These are phyloP conservation scores for Pegea sp. DNA, from an alignment of 23 tunicate species.

Conservation along the genomic window DNA sequence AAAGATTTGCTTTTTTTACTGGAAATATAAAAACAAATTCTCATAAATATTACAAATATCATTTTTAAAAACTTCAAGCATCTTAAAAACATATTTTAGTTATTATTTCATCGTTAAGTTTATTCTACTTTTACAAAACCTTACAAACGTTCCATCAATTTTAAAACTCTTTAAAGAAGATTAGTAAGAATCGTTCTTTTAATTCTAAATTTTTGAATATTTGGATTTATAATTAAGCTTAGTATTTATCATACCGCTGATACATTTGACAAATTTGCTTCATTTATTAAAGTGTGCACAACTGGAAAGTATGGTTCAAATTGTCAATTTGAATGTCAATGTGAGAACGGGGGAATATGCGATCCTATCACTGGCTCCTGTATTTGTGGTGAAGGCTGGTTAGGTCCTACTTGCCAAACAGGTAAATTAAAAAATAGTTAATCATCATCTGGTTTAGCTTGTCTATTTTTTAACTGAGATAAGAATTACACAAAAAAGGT, in stretches of 20 bases:
- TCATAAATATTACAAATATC: no score
- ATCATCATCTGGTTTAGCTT: not conserved
- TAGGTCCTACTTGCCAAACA: slow-evolving; percentile 48
- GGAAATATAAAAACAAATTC: no score
- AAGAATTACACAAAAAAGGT: no score
- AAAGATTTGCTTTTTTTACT: no score
- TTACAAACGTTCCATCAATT: no score
- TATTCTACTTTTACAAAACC: no score
- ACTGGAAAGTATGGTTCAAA: slow-evolving; percentile 46
- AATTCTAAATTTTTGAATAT: no score
- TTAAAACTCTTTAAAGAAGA: no score
- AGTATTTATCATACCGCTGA: not conserved
- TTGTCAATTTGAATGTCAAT: slow-evolving; percentile 25
- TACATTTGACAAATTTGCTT: not conserved
- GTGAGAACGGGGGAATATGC: slow-evolving; percentile 20
- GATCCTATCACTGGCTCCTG: slow-evolving; percentile 31
- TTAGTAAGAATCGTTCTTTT: no score
- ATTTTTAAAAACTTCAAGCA: no score
- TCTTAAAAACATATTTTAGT: no score
- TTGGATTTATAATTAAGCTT: not conserved
- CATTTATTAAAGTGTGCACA: slow-evolving; percentile 46
- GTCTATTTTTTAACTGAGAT: not conserved
- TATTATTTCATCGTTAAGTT: no score
- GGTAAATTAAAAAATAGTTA: slow-evolving; percentile 9
- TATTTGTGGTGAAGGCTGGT: slow-evolving; percentile 42